Conservation (phyloP, 1,140 invertebrate species). For the Vanessa tameamea region DNA sequence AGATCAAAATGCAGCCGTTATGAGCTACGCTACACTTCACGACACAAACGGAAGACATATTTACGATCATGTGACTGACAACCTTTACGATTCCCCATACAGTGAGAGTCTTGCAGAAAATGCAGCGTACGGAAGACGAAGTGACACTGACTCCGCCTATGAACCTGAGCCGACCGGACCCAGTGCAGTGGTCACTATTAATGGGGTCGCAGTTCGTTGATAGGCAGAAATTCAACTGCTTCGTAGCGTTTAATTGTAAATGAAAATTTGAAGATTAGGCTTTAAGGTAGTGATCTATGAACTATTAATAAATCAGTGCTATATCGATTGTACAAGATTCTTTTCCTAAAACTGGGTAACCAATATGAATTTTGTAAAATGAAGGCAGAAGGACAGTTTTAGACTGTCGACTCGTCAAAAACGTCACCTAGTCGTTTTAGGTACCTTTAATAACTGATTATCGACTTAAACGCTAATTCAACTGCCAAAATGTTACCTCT, state of each 20-base stretch:
- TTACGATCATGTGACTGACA: slow-evolving; percentile 89
- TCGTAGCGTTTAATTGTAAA: slow-evolving; percentile 19
- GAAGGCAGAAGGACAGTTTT: neutral
- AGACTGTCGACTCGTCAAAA: neutral
- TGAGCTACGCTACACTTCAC: slow-evolving; percentile 91
- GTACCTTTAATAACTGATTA: slow-evolving; percentile 3
- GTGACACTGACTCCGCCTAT: slow-evolving; percentile 82
- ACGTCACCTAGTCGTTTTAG: slow-evolving; percentile 1
- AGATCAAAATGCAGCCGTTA: slow-evolving; percentile 90
- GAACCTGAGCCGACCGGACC: slow-evolving; percentile 68
- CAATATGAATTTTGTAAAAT: neutral
- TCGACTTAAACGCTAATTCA: neutral
- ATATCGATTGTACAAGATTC: slow-evolving; percentile 17
- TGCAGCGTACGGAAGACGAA: slow-evolving; percentile 68
- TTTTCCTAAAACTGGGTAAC: slow-evolving; percentile 15
- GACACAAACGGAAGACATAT: slow-evolving; percentile 85
- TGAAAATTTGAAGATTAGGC: slow-evolving; percentile 14
- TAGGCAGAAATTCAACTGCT: slow-evolving; percentile 12
- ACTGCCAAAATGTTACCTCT: slow-evolving; percentile 8
- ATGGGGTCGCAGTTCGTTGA: slow-evolving; percentile 77
- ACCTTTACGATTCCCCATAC: slow-evolving; percentile 86
- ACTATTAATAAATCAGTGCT: slow-evolving; percentile 19
- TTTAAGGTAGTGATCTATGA: slow-evolving; percentile 24
- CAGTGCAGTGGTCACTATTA: slow-evolving; percentile 75
- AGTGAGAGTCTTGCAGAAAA: slow-evolving; percentile 77